Evolutionary conservation across 1,140 invertebrate genomes (phyloP).

Genomic region (Calephelis nemesis): DNA sequence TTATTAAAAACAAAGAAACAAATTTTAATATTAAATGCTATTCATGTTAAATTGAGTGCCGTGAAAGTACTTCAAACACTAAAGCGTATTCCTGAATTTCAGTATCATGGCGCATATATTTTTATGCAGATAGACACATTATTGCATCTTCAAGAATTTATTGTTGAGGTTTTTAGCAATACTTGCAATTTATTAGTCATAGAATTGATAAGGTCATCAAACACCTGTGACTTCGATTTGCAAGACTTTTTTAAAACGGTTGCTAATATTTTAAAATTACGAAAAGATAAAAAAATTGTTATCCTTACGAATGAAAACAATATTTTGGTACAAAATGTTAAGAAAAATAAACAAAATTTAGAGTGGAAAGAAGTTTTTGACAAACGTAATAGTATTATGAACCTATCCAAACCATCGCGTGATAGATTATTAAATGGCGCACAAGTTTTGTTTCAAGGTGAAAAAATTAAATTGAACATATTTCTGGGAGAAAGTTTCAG

Average conservation of each 20-base stretch:
- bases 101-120: background rate
- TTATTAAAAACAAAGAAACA: constrained; percentile 4
- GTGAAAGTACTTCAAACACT: constrained; percentile 9
- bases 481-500: background rate
- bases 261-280: background rate
- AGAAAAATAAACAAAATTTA: background rate
- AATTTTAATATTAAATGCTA: constrained; percentile 1
- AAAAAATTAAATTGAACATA: background rate
- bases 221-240: background rate
- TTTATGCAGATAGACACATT: constrained; percentile 17
- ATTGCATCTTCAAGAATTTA: constrained; percentile 9
- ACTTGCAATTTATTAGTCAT: constrained; percentile 7
- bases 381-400: background rate
- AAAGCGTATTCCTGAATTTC: background rate
- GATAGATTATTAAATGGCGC: background rate
- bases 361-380: background rate
- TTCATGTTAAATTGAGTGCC: background rate
- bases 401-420: background rate
- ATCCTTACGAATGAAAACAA: background rate
- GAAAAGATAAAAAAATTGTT: constrained; percentile 1
- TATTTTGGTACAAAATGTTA: constrained; percentile 1
- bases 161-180: constrained; percentile 5
- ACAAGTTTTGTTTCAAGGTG: background rate
- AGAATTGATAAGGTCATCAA: background rate
- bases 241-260: background rate